phyloP scores from a whole-genome alignment of 1,140 invertebrate genomes.

The Hycleus phaleratus region DNA sequence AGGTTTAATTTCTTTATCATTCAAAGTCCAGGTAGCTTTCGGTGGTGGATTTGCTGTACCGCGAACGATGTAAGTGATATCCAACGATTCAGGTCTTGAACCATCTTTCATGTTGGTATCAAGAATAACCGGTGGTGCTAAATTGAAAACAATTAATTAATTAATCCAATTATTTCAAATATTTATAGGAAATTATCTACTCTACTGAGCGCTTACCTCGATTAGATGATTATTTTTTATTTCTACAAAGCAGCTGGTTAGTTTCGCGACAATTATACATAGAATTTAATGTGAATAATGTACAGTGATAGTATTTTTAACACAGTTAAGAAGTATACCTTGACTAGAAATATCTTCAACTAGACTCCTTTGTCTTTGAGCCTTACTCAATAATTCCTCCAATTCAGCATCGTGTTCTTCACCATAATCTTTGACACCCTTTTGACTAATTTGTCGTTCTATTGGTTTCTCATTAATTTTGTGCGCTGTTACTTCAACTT shows the following conservation, averaged over 20 bases:
- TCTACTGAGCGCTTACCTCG: conserved; percentile 2
- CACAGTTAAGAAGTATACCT: conserved; percentile 25
- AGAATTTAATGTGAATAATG: not conserved
- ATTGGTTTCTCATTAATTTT: conserved; percentile 44
- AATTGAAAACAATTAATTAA: conserved; percentile 18
- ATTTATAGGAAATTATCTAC: no score
- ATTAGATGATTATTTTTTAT: not conserved
- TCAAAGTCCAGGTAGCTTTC: conserved; percentile 67
- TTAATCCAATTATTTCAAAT: not conserved
- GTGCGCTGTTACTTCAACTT: conserved; percentile 37
- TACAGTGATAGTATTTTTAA: not conserved
- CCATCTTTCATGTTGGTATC: conserved; percentile 65
- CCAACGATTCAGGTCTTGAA: conserved; percentile 67
- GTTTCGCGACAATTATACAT: conserved; percentile 1
- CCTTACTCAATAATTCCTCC: conserved; percentile 54
- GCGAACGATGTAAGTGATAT: conserved; percentile 61
- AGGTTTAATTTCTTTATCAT: conserved; percentile 45
- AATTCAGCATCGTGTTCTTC: conserved; percentile 51
- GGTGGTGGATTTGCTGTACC: conserved; percentile 67
- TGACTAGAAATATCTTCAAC: conserved; percentile 56
- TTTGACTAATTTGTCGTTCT: conserved; percentile 32
- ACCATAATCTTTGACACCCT: conserved; percentile 31
- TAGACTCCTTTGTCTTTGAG: conserved; percentile 59
- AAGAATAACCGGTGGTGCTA: conserved; percentile 66
- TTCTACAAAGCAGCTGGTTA: conserved; percentile 8